Conservation (phyloP, 2,797 vertebrate species). For the Halcyon smyrnensis region DNA sequence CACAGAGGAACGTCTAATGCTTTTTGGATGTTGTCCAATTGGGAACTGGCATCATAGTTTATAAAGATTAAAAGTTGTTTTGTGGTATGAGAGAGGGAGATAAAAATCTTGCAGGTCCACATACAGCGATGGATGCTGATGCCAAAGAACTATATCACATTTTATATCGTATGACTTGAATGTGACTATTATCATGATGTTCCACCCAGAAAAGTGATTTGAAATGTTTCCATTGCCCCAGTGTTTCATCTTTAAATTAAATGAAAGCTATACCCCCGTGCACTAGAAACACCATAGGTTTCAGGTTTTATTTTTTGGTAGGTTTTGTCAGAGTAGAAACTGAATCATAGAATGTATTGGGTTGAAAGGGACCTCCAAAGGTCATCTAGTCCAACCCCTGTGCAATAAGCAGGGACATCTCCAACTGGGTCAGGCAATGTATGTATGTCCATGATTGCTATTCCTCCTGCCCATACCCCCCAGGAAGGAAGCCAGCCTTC, state of each 20-base stretch:
- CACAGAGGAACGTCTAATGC: background rate
- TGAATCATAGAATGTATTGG: no score
- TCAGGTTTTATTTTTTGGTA: background rate
- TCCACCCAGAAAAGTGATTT: background rate
- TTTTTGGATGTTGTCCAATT: background rate
- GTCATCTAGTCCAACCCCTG: no score
- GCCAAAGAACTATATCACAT: background rate
- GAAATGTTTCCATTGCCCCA: background rate
- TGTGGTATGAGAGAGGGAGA: background rate
- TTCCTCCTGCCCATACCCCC: background rate
- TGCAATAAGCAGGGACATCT: no score
- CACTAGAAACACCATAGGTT: background rate
- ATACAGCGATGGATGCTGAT: background rate
- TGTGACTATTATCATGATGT: no score
- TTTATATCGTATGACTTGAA: background rate
- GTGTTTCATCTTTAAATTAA: background rate
- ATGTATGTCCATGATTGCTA: background rate
- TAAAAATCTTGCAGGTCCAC: background rate
- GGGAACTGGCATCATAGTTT: rapidly evolving
- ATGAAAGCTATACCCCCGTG: background rate
- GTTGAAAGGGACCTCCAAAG: no score
- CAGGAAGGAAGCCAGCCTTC: background rate
- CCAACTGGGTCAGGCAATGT: no score
- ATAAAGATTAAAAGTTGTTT: background rate
- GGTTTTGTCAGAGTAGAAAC: background rate